Evolutionary conservation across 92 coral and sea anemone genomes (phyloP).

Genomic region (Ricordea florida): DNA sequence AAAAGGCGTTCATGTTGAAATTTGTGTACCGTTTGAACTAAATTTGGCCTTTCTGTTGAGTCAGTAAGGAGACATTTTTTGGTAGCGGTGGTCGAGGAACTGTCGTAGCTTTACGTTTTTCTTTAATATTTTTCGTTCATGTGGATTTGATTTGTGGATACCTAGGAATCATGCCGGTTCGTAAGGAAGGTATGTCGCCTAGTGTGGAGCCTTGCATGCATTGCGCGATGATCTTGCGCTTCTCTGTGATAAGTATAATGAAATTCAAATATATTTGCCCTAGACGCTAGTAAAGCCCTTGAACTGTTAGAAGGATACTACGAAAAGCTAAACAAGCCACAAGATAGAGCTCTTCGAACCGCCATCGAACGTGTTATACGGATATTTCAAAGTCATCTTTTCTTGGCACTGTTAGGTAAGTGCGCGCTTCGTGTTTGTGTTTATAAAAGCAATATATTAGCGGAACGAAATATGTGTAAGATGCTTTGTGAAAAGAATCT

Average conservation of each 20-base stretch:
- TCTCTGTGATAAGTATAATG: slow-evolving; percentile 10
- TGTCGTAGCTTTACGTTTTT: neutral
- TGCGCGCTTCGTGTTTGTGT: slow-evolving; percentile 10
- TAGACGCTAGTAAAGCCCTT: slow-evolving; percentile 92
- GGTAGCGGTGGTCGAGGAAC: neutral
- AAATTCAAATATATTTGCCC: slow-evolving; percentile 19
- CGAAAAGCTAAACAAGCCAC: slow-evolving; percentile 94
- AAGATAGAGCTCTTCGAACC: slow-evolving; percentile 90
- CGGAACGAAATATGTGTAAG: neutral
- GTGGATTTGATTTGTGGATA: slow-evolving; percentile 6
- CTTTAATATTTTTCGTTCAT: neutral
- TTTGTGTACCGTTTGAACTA: neutral
- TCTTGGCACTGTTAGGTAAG: slow-evolving; percentile 93
- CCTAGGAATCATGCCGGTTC: slow-evolving; percentile 87
- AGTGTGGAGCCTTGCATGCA: neutral
- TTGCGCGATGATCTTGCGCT: neutral
- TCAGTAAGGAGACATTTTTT: neutral
- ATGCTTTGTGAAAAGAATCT: neutral
- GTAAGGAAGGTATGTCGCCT: slow-evolving; percentile 89
- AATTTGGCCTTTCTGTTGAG: slow-evolving; percentile 9
- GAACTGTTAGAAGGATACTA: slow-evolving; percentile 92
- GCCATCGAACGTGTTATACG: slow-evolving; percentile 99
- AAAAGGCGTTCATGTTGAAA: slow-evolving; percentile 87
- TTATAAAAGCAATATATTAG: neutral
- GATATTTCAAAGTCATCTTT: slow-evolving; percentile 93